These are phyloP conservation scores for Lacerta viridis DNA, from an alignment of 2,797 vertebrate species.

Conservation along the genomic window DNA sequence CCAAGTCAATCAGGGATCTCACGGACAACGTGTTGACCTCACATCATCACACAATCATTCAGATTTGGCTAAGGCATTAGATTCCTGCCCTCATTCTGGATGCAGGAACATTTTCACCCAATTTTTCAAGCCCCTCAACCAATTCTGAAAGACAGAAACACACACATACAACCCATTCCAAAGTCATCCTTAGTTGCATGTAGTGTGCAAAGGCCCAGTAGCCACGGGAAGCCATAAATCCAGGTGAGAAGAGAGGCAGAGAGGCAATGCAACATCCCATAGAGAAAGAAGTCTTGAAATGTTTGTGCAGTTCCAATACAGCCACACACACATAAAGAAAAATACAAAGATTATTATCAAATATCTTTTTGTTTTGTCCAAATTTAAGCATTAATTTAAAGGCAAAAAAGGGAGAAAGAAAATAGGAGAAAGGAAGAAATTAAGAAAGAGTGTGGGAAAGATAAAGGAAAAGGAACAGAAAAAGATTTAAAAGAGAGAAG, in stretches of 20 bases:
- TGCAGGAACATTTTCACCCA: neutral
- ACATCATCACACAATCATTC: neutral
- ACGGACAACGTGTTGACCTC: neutral
- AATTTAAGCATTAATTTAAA: no score
- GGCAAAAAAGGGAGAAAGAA: no score
- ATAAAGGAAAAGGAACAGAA: no score
- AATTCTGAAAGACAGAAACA: constrained; percentile 48
- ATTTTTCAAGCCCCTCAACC: neutral
- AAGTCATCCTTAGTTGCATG: constrained; percentile 44
- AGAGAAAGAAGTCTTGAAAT: constrained; percentile 35
- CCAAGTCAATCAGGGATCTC: neutral
- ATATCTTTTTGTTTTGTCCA: no score
- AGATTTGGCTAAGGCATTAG: neutral
- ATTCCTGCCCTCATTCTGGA: neutral
- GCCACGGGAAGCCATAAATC: constrained; percentile 37
- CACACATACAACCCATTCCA: constrained; percentile 18
- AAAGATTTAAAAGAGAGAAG: no score
- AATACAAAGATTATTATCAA: no score
- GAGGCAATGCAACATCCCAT: constrained; percentile 14
- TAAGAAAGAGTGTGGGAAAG: no score
- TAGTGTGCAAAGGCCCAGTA: constrained; percentile 33
- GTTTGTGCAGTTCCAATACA: neutral
- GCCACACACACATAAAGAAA: no score
- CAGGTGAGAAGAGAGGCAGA: constrained; percentile 40
- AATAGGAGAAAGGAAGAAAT: no score